Evolutionary conservation across 2,888 invertebrate genomes (phyloP).

Genomic region (Hydraecia micacea): DNA sequence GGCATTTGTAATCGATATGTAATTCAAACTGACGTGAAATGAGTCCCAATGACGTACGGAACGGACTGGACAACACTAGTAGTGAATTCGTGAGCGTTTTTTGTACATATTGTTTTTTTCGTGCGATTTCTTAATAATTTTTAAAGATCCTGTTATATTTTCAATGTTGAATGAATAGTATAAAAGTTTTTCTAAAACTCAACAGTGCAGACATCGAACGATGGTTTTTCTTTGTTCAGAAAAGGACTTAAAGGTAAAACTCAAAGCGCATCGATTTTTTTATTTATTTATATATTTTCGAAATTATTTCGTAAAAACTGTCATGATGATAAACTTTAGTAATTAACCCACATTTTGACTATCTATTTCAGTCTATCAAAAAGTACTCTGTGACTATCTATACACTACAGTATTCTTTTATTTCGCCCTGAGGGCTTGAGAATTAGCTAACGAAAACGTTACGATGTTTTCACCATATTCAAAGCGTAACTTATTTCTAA

Average conservation of each 20-base stretch:
- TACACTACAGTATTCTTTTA: background rate
- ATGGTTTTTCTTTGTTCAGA: constrained; percentile 75
- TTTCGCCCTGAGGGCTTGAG: background rate
- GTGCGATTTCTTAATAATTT: constrained; percentile 37
- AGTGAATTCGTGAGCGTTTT: constrained; percentile 53
- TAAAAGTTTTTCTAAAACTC: constrained; percentile 12
- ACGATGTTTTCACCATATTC: constrained; percentile 17
- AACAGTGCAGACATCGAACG: constrained; percentile 28
- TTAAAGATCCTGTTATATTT: constrained; percentile 11
- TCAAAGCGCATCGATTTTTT: constrained; percentile 71
- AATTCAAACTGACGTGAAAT: constrained; percentile 9
- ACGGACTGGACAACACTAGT: constrained; percentile 40
- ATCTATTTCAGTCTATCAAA: too few species aligned
- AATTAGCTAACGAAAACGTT: background rate
- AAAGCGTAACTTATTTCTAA: background rate
- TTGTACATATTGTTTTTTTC: constrained; percentile 51
- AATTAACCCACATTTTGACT: background rate
- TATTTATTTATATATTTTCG: constrained; percentile 55
- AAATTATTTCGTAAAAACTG: constrained; percentile 11
- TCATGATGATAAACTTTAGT: background rate
- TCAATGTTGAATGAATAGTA: constrained; percentile 47
- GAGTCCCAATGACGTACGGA: constrained; percentile 8
- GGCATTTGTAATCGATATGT: background rate
- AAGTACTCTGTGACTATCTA: background rate
- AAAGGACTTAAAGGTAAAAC: constrained; percentile 72